A percentile compares a stretch with the other conserved stretches of the same genome.
Conservation (phyloP, 2,797 vertebrate genomes). For the Otolemur crassicaudatus region DNA sequence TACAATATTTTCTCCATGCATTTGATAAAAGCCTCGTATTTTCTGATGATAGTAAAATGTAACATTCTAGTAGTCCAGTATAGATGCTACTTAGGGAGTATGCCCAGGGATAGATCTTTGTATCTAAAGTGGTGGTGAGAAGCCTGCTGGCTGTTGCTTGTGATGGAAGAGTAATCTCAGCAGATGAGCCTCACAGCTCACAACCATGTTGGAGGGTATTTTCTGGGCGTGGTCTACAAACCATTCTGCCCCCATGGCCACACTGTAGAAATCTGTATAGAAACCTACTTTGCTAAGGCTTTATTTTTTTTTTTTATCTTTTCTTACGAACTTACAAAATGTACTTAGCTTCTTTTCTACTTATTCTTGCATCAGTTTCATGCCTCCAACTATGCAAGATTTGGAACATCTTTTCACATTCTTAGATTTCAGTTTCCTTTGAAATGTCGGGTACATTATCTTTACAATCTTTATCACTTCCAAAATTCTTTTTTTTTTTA, state of each 20-base stretch:
- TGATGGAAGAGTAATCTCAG: not conserved
- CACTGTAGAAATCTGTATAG: not conserved
- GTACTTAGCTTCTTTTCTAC: not conserved
- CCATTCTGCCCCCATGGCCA: not conserved
- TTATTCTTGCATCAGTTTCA: not conserved
- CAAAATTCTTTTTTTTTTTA: not conserved
- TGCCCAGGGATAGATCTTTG: not conserved
- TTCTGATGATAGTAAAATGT: not conserved
- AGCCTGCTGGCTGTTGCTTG: not conserved
- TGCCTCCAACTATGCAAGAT: not conserved
- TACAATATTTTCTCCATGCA: not conserved
- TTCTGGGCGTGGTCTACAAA: not conserved
- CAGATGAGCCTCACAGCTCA: not conserved
- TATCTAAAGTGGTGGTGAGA: not conserved
- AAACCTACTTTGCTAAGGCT: not conserved
- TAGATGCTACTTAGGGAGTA: not conserved
- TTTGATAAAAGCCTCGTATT: not conserved
- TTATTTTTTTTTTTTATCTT: not conserved
- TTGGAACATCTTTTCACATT: not conserved
- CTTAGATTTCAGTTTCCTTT: constrained; percentile 7
- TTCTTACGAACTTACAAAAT: not conserved
- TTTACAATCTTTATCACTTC: constrained; percentile 47
- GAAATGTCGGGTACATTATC: not conserved
- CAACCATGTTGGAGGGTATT: not conserved
- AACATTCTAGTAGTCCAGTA: not conserved